Base-by-base conservation (phyloP, 2,888 invertebrate genomes). In the Drosophila helvetica region DNA sequence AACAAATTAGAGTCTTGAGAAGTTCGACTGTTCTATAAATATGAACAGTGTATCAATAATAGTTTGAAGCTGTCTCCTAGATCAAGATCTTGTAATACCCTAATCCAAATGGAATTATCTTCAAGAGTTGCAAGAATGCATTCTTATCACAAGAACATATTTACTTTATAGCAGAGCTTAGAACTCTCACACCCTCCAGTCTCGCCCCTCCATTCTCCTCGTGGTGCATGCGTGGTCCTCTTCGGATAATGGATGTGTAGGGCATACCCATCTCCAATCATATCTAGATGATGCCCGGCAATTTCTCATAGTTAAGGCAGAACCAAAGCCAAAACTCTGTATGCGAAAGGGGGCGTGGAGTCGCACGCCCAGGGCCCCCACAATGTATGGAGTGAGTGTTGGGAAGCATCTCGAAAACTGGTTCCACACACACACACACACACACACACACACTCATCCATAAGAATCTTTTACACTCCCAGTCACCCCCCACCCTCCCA, bases 261-360 rank as follows among this genome's bases (percentile, higher is more conserved):
- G 0, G 33, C 33, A 22, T 27, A 27, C 27, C 38, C 38, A 38
- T n/a, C 38, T 38, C 38, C n/a, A 38, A 38, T 38, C 38, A 38
- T 58, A 58, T 52, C 58, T 51, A 53, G 56, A 57, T 57, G 56
- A 57, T 57, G 56, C 50, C 56, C 50, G 50, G 56, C 50, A 57
- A 57, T 57, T 57, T 57, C 50, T 57, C 56, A 50, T 57, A 57
- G 56, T 57, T 57, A 57, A 50, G 56, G 19, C n/a, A 19, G 27
- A 56, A 38, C 48, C 19, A 25, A 54, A 53, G 27, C 27, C 27
- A 27, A 27, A 43, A 43, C 27, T 59, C 27, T 59, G 15, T 53
- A 54, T 59, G 42, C 42, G 55, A 48, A 48, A 54, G 59, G 53
- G 51, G 56, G 56, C 54, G 53, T 57, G 50, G 50, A 57, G 60